Evolutionary conservation across 2,888 invertebrate species (phyloP).

Genomic region (Lomographa bimaculata): DNA sequence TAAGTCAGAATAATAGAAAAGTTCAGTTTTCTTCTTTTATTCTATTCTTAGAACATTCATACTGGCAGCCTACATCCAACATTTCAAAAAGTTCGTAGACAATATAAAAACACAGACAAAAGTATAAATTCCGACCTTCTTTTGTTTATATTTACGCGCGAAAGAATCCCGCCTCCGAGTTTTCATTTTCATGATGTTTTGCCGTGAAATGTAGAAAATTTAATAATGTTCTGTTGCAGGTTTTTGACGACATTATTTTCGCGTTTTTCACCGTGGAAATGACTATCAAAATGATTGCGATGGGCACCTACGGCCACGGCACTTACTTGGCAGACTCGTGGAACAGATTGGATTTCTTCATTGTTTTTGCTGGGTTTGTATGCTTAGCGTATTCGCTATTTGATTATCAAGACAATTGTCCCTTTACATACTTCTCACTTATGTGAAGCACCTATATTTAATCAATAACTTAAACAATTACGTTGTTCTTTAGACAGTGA

Average conservation of each 20-base stretch:
- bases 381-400: background rate
- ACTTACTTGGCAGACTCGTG: slow-evolving; percentile 99
- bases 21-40: too few species aligned
- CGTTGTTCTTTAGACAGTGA: too few species aligned
- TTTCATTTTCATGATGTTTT: slow-evolving; percentile 29
- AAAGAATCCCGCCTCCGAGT: slow-evolving; percentile 23
- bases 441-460: too few species aligned
- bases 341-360: slow-evolving; percentile 99
- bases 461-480: too few species aligned
- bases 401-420: too few species aligned
- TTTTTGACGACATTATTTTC: slow-evolving; percentile 99
- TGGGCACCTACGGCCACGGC: slow-evolving; percentile 97
- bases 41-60: too few species aligned
- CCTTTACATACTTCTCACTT: too few species aligned
- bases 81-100: slow-evolving; percentile 26
- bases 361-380: slow-evolving; percentile 96
- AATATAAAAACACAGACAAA: slow-evolving; percentile 22
- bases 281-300: slow-evolving; percentile 99
- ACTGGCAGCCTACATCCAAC: slow-evolving; percentile 29
- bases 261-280: slow-evolving; percentile 99
- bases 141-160: slow-evolving; percentile 30
- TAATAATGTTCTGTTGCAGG: slow-evolving; percentile 77
- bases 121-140: slow-evolving; percentile 26
- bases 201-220: slow-evolving; percentile 19
- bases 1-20: too few species aligned